Percentiles rank a stretch among this genome's conserved stretches.
Conservation (phyloP, 2,113 vertebrate species). For the Corythornis madagascariensis region DNA sequence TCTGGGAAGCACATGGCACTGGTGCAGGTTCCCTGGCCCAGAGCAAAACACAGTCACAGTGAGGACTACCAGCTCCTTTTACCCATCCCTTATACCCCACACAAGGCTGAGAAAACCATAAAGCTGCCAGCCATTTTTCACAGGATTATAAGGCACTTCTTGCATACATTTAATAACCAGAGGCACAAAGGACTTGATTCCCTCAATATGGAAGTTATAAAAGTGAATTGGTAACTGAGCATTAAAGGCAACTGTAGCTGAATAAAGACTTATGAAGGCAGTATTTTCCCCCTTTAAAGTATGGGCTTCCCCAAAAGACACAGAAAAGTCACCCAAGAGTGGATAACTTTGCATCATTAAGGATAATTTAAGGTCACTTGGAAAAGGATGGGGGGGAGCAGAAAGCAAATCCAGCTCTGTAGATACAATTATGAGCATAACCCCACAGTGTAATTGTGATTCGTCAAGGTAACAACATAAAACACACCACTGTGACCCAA, state of each 20-base stretch:
- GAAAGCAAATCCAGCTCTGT: slow-evolving; percentile 11
- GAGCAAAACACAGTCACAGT: neutral
- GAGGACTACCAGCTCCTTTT: neutral
- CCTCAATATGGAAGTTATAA: slow-evolving; percentile 70
- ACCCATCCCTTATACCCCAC: neutral
- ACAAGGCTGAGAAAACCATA: slow-evolving; percentile 10
- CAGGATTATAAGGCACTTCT: slow-evolving; percentile 65
- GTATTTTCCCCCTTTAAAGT: slow-evolving; percentile 39
- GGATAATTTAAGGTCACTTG: slow-evolving; percentile 63
- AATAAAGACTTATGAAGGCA: slow-evolving; percentile 52
- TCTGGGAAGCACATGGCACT: neutral
- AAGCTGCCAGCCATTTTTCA: slow-evolving; percentile 59
- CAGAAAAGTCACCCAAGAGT: neutral
- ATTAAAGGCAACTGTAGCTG: slow-evolving; percentile 42
- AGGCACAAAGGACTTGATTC: slow-evolving; percentile 62
- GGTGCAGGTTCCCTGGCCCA: neutral
- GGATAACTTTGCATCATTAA: neutral
- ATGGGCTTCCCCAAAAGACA: neutral
- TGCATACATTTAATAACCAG: slow-evolving; percentile 67
- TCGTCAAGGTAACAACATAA: slow-evolving; percentile 40
- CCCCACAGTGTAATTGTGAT: slow-evolving; percentile 51
- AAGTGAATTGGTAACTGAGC: slow-evolving; percentile 55
- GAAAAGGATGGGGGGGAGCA: neutral
- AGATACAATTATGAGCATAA: slow-evolving; percentile 54
- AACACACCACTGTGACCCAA: neutral